Percentiles rank a stretch among this genome's conserved stretches.
phyloP scores from a whole-genome alignment of 2,888 invertebrate genomes.

The Andrena marginata region DNA sequence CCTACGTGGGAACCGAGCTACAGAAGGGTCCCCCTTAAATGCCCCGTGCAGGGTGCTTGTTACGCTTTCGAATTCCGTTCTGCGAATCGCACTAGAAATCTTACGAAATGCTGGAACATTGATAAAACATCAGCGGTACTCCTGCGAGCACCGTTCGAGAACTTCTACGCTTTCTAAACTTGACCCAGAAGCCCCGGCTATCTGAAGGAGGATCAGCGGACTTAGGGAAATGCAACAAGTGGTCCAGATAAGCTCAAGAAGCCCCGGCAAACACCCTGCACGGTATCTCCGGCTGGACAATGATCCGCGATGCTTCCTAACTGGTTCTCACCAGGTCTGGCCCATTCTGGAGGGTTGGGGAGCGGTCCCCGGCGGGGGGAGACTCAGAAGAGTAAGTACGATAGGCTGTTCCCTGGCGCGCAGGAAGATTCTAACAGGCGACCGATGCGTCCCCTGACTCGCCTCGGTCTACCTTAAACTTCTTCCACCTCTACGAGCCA shows the following conservation, averaged over 20 bases:
- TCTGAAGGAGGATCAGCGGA: not conserved
- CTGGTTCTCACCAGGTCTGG: not conserved
- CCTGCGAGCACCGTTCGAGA: not conserved
- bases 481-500: not conserved
- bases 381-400: not conserved
- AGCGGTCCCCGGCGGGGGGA: not conserved
- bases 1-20: not conserved
- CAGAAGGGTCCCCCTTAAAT: not conserved
- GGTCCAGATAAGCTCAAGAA: not conserved
- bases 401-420: conserved; percentile 15
- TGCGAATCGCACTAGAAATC: not conserved
- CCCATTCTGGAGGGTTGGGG: not conserved
- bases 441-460: not conserved
- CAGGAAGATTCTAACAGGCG: conserved; percentile 3
- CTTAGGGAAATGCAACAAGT: not conserved
- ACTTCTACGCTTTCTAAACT: no score
- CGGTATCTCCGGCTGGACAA: not conserved
- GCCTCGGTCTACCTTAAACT: not conserved
- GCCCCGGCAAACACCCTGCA: conserved; percentile 40
- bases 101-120: not conserved
- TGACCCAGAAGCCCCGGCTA: no score
- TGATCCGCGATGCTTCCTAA: not conserved
- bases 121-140: not conserved
- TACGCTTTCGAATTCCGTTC: not conserved
- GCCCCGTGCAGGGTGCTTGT: conserved; percentile 21